These are phyloP conservation scores for Mastomys coucha DNA, from an alignment of 2,113 vertebrate species.

Conservation along the genomic window DNA sequence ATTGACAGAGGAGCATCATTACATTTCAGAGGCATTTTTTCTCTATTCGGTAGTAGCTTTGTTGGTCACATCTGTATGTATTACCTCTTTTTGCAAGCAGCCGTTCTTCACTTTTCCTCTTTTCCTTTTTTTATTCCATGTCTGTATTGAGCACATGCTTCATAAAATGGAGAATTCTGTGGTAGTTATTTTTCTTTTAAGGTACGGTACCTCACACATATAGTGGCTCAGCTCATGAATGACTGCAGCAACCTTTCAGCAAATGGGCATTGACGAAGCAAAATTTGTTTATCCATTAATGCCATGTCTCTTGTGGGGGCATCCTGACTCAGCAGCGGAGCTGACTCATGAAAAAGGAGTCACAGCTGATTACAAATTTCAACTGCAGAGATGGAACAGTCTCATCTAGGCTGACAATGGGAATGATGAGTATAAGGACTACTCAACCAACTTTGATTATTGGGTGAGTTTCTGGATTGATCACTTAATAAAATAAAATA, in stretches of 20 bases:
- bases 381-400: background rate
- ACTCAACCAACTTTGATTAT: background rate
- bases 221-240: background rate
- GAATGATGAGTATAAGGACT: background rate
- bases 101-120: background rate
- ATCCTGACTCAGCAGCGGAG: background rate
- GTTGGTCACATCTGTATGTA: background rate
- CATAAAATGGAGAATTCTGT: background rate
- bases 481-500: slow-evolving; percentile 11
- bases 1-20: background rate
- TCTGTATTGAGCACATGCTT: background rate
- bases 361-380: background rate
- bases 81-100: background rate
- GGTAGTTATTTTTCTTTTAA: background rate
- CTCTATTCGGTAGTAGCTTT: background rate
- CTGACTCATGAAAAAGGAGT: background rate
- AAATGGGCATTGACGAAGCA: background rate
- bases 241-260: background rate
- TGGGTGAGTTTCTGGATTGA: background rate
- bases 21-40: background rate
- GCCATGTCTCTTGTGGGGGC: background rate
- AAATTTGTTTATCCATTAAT: background rate
- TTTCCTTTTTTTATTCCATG: background rate
- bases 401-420: background rate
- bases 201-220: background rate